Evolutionary conservation across 2,797 vertebrate species (phyloP).

Genomic region (Anas bernieri): DNA sequence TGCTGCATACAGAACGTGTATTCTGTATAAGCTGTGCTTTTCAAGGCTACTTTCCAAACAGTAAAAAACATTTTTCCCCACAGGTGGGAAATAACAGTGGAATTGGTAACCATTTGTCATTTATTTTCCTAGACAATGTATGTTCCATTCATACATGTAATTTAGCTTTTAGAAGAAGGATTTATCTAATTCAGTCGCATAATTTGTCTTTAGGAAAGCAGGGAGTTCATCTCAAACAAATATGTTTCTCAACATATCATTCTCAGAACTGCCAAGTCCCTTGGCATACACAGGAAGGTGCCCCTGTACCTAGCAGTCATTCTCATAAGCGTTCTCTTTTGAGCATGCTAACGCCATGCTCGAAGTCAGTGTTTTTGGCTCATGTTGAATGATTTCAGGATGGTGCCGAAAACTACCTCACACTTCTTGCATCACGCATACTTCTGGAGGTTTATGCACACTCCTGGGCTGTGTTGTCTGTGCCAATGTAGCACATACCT

Average conservation of each 20-base stretch:
- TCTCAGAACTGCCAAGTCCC: not conserved
- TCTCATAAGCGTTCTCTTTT: not conserved
- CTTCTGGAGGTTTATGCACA: not conserved
- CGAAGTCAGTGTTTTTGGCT: not conserved
- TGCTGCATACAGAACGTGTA: not conserved
- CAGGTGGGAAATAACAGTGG: not conserved
- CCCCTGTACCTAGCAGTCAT: not conserved
- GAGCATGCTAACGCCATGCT: rapidly evolving
- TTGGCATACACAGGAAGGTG: not conserved
- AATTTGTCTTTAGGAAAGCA: not conserved
- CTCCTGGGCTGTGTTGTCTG: not conserved
- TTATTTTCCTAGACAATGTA: not conserved
- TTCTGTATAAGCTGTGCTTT: not conserved
- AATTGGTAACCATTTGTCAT: not conserved
- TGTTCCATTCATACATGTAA: not conserved
- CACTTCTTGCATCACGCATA: rapidly evolving
- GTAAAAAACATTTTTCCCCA: not conserved
- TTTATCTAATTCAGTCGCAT: not conserved
- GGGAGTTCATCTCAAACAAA: not conserved
- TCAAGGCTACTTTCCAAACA: not conserved
- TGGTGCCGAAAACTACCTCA: not conserved
- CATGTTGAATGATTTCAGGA: not conserved
- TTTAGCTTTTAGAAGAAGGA: not conserved
- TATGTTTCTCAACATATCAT: rapidly evolving
- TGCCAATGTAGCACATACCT: not conserved